phyloP scores from a whole-genome alignment of 2,888 invertebrate genomes.

The Crematogaster levior region DNA sequence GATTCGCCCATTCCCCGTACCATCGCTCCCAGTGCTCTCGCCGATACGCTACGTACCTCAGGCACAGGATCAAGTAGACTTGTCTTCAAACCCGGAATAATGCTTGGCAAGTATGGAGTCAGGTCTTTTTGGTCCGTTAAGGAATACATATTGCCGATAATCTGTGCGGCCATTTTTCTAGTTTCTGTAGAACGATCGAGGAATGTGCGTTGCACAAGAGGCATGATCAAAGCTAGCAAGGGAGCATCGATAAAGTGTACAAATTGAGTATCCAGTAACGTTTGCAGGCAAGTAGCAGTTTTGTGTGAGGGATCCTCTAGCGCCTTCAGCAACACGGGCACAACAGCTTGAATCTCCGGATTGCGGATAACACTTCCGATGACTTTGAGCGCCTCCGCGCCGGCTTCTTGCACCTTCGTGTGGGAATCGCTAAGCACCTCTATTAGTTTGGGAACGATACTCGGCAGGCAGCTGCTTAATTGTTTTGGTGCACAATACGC shows the following conservation, averaged over 20 bases:
- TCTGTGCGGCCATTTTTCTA: constrained; percentile 99
- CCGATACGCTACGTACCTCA: constrained; percentile 97
- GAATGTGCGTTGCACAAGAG: constrained; percentile 98
- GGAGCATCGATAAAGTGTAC: constrained; percentile 99
- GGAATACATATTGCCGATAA: constrained; percentile 99
- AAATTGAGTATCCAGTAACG: constrained; percentile 97
- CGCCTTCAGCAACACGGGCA: constrained; percentile 94
- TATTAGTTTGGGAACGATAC: constrained; percentile 98
- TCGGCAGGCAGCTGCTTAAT: constrained; percentile 98
- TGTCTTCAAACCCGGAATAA: constrained; percentile 98
- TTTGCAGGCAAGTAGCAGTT: constrained; percentile 97
- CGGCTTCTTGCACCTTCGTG: constrained; percentile 98
- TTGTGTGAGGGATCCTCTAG: constrained; percentile 98
- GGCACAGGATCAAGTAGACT: constrained; percentile 99
- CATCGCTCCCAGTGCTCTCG: constrained; percentile 98
- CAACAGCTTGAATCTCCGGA: constrained; percentile 98
- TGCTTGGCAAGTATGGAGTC: constrained; percentile 97
- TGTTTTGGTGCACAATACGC: constrained; percentile 99
- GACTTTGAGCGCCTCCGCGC: constrained; percentile 96
- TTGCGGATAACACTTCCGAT: constrained; percentile 99
- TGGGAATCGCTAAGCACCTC: constrained; percentile 99
- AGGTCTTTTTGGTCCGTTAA: constrained; percentile 99
- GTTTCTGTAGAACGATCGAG: constrained; percentile 99
- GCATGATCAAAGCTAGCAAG: constrained; percentile 99
- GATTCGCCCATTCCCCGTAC: constrained; percentile 98